Conservation (phyloP, 2,797 vertebrate genomes). For the Microchirus variegatus region DNA sequence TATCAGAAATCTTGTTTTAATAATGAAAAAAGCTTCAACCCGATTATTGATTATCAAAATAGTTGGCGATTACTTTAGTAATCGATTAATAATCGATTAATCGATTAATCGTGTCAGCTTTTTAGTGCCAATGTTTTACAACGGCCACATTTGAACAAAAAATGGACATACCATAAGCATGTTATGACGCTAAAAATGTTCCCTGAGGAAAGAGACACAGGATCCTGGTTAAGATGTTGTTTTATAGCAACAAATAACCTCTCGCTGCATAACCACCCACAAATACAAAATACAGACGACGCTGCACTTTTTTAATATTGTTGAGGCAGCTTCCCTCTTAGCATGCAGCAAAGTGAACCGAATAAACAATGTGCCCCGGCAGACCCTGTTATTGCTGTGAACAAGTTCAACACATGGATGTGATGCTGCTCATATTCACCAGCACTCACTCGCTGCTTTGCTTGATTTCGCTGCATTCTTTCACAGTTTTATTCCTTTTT, state of each 20-base stretch:
- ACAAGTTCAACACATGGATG: slow-evolving; percentile 57
- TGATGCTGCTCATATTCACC: slow-evolving; percentile 46
- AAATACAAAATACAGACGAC: slow-evolving; percentile 42
- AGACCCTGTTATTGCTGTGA: slow-evolving; percentile 61
- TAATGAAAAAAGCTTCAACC: too few species aligned
- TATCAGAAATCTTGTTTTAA: too few species aligned
- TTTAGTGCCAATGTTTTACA: too few species aligned
- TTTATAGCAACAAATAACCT: slow-evolving; percentile 10
- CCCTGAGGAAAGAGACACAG: slow-evolving; percentile 6
- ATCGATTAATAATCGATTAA: too few species aligned
- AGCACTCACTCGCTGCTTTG: slow-evolving; percentile 5
- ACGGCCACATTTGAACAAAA: slow-evolving; percentile 15
- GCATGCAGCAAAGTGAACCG: slow-evolving; percentile 54
- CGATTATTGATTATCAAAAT: too few species aligned
- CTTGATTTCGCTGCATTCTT: slow-evolving; percentile 7
- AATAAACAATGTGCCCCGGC: slow-evolving; percentile 53
- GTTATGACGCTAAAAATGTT: not conserved
- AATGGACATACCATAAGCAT: slow-evolving; percentile 5
- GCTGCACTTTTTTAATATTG: slow-evolving; percentile 51
- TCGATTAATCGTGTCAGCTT: too few species aligned
- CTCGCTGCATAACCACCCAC: slow-evolving; percentile 2
- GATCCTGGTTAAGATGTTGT: slow-evolving; percentile 7
- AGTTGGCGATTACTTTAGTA: too few species aligned
- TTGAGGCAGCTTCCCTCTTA: slow-evolving; percentile 42
- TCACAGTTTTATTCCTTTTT: slow-evolving; percentile 13